Percentiles rank a stretch among this genome's conserved stretches.
Evolutionary conservation across 1,140 invertebrate genomes (phyloP).

Genomic region (Calosoma granatense): DNA sequence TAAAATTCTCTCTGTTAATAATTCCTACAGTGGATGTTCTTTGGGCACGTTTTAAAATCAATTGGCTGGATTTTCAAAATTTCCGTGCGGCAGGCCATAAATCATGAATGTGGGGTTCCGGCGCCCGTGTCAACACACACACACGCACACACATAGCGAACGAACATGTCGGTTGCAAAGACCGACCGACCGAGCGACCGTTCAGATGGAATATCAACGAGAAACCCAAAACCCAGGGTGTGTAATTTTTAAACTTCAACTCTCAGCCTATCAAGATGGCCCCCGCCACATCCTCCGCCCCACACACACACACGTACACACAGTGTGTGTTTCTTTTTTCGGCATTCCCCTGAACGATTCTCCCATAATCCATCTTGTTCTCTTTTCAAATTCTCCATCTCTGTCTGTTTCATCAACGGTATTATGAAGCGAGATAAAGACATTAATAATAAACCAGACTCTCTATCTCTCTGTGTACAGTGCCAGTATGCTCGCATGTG

Average conservation of each 20-base stretch:
- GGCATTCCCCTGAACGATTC: slow-evolving; percentile 7
- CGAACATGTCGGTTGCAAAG: not conserved
- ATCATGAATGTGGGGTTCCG: not conserved
- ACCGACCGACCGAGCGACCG: not conserved
- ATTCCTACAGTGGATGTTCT: no score
- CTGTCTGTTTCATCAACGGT: not conserved
- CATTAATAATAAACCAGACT: not conserved
- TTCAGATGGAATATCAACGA: not conserved
- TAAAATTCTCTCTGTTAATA: no score
- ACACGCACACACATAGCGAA: no score
- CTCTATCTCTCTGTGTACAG: no score
- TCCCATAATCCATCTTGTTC: slow-evolving; percentile 2
- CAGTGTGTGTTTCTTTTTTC: no score
- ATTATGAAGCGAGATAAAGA: slow-evolving; percentile 9
- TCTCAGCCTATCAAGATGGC: slow-evolving; percentile 2
- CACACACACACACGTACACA: no score
- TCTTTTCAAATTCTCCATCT: not conserved
- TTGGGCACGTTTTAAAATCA: no score
- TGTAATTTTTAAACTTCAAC: slow-evolving; percentile 18
- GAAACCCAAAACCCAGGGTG: slow-evolving; percentile 1
- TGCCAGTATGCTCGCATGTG: not conserved
- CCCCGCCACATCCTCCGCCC: no score
- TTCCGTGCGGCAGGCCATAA: not conserved
- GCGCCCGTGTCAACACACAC: not conserved
- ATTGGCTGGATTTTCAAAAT: not conserved